These are phyloP conservation scores for Labia minor DNA, from an alignment of 2,888 invertebrate genomes.

Conservation along the genomic window DNA sequence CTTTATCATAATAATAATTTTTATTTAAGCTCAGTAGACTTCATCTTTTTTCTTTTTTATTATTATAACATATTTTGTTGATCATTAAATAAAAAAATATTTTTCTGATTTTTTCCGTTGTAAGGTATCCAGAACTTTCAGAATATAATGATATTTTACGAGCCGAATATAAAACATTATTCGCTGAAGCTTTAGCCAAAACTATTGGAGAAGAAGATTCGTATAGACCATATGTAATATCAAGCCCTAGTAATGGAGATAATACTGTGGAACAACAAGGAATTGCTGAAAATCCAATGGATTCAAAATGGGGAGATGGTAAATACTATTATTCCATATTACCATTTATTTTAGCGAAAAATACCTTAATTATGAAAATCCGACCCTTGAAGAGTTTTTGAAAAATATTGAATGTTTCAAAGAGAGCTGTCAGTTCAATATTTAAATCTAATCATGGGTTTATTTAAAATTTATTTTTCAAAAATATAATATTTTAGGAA, in stretches of 20 bases:
- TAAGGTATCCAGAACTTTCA: background rate
- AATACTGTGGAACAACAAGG: conserved; percentile 62
- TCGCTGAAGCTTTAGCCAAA: conserved; percentile 61
- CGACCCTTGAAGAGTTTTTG: too few species aligned
- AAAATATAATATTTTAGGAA: too few species aligned
- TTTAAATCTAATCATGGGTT: too few species aligned
- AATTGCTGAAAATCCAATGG: conserved; percentile 66
- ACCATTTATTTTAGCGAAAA: background rate
- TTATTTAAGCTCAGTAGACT: too few species aligned
- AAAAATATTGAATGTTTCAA: background rate
- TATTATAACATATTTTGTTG: too few species aligned
- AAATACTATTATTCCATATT: conserved; percentile 29
- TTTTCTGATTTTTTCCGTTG: too few species aligned
- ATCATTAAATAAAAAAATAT: too few species aligned
- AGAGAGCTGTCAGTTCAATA: too few species aligned
- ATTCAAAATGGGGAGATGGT: conserved; percentile 75
- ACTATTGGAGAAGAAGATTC: conserved; percentile 52
- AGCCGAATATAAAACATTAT: conserved; percentile 58
- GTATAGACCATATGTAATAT: conserved; percentile 60
- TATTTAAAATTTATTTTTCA: too few species aligned
- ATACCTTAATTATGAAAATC: too few species aligned
- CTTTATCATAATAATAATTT: too few species aligned
- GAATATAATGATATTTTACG: background rate
- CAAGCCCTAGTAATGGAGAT: conserved; percentile 85
- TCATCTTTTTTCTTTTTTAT: too few species aligned